Conservation (phyloP, 2,113 vertebrate species). For the Cavia aperea region DNA sequence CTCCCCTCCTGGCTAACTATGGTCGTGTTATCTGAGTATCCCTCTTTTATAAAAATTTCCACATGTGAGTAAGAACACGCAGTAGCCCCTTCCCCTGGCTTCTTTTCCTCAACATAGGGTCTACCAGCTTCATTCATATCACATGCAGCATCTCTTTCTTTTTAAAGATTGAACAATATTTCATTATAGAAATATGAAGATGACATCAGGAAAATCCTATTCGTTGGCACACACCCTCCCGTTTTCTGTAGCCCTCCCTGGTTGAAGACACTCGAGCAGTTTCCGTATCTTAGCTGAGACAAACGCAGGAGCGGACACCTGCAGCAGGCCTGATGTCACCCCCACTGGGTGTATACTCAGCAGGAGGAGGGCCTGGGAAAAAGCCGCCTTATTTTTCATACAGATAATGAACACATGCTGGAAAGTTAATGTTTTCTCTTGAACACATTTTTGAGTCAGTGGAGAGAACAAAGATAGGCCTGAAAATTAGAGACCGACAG, state of each 20-base stretch:
- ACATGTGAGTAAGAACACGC: neutral
- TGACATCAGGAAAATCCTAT: neutral
- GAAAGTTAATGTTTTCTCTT: neutral
- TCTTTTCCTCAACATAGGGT: neutral
- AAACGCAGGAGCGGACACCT: neutral
- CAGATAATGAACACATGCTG: accelerated
- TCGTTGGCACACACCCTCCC: neutral
- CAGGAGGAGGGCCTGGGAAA: neutral
- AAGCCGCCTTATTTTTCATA: neutral
- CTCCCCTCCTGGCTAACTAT: neutral
- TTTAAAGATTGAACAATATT: neutral
- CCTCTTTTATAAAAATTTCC: neutral
- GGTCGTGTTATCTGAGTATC: neutral
- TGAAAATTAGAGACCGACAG: neutral
- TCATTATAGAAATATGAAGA: neutral
- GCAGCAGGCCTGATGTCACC: neutral
- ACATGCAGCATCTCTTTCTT: neutral
- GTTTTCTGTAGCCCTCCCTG: neutral
- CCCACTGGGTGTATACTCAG: neutral
- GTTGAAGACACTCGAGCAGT: neutral
- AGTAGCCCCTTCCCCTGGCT: too few relatives aligned
- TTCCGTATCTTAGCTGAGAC: neutral
- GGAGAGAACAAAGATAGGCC: accelerated
- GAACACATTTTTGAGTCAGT: neutral
- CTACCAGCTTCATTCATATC: neutral